Evolutionary conservation across 2,113 vertebrate species (phyloP), one percentile per base, ranked within the genome.

Genomic region (Rattus rattus): DNA sequence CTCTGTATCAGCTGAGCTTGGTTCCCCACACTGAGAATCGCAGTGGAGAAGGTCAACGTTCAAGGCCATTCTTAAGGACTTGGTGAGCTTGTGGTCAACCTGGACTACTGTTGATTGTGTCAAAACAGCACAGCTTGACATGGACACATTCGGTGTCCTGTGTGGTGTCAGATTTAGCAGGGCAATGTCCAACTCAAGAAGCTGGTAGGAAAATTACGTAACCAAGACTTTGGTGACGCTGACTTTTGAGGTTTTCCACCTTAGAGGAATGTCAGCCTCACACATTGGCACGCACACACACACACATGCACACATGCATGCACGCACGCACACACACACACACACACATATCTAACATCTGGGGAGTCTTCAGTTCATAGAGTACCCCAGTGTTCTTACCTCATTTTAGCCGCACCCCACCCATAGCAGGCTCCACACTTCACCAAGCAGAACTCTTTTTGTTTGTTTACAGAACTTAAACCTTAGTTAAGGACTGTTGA

Each of bases 401-500:
- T 77, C 39, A 2, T 63, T 73, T 22, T 54, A 52, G 87, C 80
- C 30, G 20, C 75, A 1, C 9, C 6, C 13, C 61, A 36, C 33
- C 72, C 54, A 65, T 2, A 1, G 49, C 43, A 20, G 47, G 26
- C 26, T 85, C 56, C 24, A 28, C 3, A 3, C 11, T 47, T 89
- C 13, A 17, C 88, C 49, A 5, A n/a, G 33, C 24, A 76, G 69
- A n/a, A n/a, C n/a, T n/a, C n/a, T n/a, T n/a, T n/a, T n/a, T n/a
- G 70, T 28, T 95, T 5, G 0, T 95, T 97, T 88, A 77, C 73
- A 97, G 84, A 97, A 5, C 0, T 81, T 79, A 96, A 96, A 80
- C 89, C 52, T 98, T 97, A 95, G 97, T 95, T 90, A 97, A 96
- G 96, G 81, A 73, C 92, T 52, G n/a, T 94, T 94, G 73, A 93